Percentiles rank a stretch among this genome's conserved stretches.
Evolutionary conservation across 2,888 invertebrate species (phyloP).

Genomic region (Pristionchus entomophagus): DNA sequence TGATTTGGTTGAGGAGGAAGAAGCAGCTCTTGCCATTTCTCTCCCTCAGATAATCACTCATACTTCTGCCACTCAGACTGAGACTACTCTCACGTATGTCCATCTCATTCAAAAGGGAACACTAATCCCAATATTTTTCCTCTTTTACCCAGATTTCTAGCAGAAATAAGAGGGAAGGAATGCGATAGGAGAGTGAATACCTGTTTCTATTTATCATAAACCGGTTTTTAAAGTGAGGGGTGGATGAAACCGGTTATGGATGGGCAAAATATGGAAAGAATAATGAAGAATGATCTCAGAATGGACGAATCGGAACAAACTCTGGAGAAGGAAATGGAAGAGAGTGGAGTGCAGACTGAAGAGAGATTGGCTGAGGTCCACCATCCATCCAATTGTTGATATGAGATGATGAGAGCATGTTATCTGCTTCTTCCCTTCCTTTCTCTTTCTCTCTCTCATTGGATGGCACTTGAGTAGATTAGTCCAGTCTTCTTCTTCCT

Average conservation of each 20-base stretch:
- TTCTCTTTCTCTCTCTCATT: background rate
- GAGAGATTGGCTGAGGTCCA: constrained; percentile 47
- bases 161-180: too few species aligned
- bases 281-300: constrained; percentile 55
- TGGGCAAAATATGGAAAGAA: too few species aligned
- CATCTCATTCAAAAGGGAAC: background rate
- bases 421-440: background rate
- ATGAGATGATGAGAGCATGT: background rate
- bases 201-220: too few species aligned
- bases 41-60: constrained; percentile 57
- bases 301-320: constrained; percentile 72
- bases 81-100: constrained; percentile 47
- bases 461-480: background rate
- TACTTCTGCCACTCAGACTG: constrained; percentile 68
- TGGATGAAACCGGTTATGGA: too few species aligned
- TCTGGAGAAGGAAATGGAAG: constrained; percentile 56
- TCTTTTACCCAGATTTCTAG: too few species aligned
- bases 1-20: constrained; percentile 51
- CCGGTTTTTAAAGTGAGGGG: too few species aligned
- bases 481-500: background rate
- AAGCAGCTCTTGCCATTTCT: constrained; percentile 54
- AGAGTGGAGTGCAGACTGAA: constrained; percentile 57
- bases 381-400: background rate
- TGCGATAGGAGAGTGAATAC: too few species aligned
- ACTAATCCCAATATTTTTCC: too few species aligned